Evolutionary conservation across 2,113 vertebrate genomes (phyloP), one percentile per base, ranked within the genome.

Genomic region (Prietella phreatophila): DNA sequence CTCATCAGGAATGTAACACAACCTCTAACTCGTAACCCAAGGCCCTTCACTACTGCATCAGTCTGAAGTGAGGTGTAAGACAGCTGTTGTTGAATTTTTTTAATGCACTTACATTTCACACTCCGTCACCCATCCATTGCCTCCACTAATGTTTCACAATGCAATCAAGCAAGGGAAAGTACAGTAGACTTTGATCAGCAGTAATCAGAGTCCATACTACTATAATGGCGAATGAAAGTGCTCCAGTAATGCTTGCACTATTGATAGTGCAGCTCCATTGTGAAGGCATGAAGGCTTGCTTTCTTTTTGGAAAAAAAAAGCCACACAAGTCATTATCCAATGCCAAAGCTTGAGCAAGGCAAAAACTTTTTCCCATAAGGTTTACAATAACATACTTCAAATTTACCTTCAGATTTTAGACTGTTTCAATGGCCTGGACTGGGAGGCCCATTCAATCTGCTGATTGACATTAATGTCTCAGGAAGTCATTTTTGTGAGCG

Each of bases 1-100:
- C 94, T 94, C 93, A 92, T 92, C 95, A 97, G 96, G 96, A 98
- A 99, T 97, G 97, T 95, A 95, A 95, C 95, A 94, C 94, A 96
- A 95, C 96, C 96, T 94, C 95, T 91, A 91, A 91, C 94, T 93
- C 91, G 95, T 96, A 96, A 95, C 95, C 93, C 91, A 93, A 95
- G 95, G 94, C 93, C 95, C 93, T 92, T 92, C 94, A 92, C 91
- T 84, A 92, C 76, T 90, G 91, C 93, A 94, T 95, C 93, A 92
- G 93, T 93, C 93, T 91, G 91, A 93, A 91, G 92, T 91, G 90
- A 94, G 93, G 91, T 93, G 71, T 90, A 87, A 67, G 88, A 94
- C 95, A 96, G 95, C 93, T 95, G 92, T 93, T 92, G 89, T 80
- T 82, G 69, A 84, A 42, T 87, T 89, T 85, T 85, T 84, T 75